These are phyloP conservation scores for Lymantria dispar DNA, from an alignment of 2,888 invertebrate species.

Conservation along the genomic window DNA sequence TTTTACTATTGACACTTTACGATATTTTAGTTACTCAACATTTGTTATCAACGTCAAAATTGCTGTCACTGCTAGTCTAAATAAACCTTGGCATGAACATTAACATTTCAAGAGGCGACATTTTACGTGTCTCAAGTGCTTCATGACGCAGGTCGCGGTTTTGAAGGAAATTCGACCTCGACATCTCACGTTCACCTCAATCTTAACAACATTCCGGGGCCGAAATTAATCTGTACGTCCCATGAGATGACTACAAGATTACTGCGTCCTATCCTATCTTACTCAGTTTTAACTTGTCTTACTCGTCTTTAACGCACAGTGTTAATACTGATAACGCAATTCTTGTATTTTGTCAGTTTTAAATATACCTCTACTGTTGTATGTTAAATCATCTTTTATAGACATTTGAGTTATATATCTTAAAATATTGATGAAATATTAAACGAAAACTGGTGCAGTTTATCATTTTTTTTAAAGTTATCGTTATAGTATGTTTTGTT, in stretches of 20 bases:
- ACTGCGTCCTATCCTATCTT: conserved; percentile 8
- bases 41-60: too few species aligned
- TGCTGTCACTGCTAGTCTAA: too few species aligned
- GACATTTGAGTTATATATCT: too few species aligned
- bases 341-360: not conserved
- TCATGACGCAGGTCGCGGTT: conserved; percentile 12
- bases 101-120: conserved; percentile 3
- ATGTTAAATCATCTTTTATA: too few species aligned
- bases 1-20: too few species aligned
- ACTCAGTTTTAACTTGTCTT: not conserved
- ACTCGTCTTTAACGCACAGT: not conserved
- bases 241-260: conserved; percentile 24
- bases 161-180: conserved; percentile 13
- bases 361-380: not conserved
- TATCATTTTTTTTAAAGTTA: too few species aligned
- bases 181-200: conserved; percentile 24
- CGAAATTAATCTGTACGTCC: conserved; percentile 44
- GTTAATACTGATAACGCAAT: not conserved
- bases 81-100: conserved; percentile 3
- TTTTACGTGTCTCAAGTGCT: conserved; percentile 3
- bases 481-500: too few species aligned
- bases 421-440: too few species aligned
- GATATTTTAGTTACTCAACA: too few species aligned
- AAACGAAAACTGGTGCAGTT: too few species aligned
- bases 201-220: conserved; percentile 39